Conservation (phyloP, 2,797 vertebrate genomes). For the Neosalanx taihuensis region DNA sequence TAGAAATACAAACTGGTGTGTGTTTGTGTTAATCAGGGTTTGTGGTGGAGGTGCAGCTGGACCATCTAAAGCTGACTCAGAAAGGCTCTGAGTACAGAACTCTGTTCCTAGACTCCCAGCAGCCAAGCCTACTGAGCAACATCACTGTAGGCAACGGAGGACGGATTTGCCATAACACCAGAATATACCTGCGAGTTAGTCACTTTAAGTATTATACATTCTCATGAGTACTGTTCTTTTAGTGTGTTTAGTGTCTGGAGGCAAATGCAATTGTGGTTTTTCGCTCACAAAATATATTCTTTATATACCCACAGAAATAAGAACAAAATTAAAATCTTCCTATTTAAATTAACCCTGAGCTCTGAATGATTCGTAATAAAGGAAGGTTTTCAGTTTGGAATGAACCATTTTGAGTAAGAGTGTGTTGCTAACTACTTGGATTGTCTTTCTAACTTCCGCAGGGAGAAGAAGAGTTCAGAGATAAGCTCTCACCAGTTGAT, state of each 20-base stretch:
- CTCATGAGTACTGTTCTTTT: too few relatives aligned
- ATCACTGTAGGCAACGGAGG: slow-evolving; percentile 71
- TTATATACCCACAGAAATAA: too few relatives aligned
- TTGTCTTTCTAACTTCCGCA: slow-evolving; percentile 45
- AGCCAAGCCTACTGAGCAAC: slow-evolving; percentile 69
- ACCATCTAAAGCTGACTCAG: slow-evolving; percentile 79
- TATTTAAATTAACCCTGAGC: background rate
- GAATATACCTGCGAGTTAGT: slow-evolving; percentile 84
- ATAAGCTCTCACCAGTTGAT: slow-evolving; percentile 88
- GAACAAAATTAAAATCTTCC: too few relatives aligned
- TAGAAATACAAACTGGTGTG: background rate
- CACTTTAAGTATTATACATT: background rate
- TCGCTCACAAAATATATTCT: too few relatives aligned
- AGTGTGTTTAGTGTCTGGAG: too few relatives aligned
- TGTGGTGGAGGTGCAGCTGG: slow-evolving; percentile 83
- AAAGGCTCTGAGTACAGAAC: slow-evolving; percentile 79
- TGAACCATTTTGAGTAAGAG: background rate
- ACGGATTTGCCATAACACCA: slow-evolving; percentile 75
- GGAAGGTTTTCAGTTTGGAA: background rate
- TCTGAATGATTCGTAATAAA: background rate
- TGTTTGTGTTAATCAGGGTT: slow-evolving; percentile 68
- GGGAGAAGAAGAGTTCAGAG: slow-evolving; percentile 88
- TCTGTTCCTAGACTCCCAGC: slow-evolving; percentile 78
- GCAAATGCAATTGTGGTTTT: too few relatives aligned
- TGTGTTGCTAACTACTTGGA: background rate